Conservation (phyloP, 1,140 invertebrate species). For the Drosophila orosa region DNA sequence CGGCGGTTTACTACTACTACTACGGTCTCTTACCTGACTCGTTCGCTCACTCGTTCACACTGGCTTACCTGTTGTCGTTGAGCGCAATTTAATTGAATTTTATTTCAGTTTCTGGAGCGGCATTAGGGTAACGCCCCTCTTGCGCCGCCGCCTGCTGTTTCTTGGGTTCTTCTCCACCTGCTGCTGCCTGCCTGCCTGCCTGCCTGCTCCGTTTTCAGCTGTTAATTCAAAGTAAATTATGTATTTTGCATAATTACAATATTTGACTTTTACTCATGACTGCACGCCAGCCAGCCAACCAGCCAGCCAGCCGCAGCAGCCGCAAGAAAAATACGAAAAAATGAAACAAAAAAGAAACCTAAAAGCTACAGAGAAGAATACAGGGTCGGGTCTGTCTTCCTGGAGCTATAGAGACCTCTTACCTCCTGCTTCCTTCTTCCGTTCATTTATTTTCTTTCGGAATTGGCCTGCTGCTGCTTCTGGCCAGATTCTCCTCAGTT, state of each 20-base stretch:
- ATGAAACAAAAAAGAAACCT: not conserved
- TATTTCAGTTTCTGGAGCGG: constrained; percentile 71
- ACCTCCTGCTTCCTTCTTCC: constrained; percentile 26
- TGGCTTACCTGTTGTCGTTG: constrained; percentile 36
- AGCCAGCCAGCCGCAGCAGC: constrained; percentile 28
- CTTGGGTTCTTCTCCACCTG: constrained; percentile 18
- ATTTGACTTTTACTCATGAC: constrained; percentile 82
- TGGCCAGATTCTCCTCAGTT: too few relatives aligned
- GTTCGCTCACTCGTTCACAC: not conserved
- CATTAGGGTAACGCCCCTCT: constrained; percentile 72
- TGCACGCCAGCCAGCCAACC: constrained; percentile 57
- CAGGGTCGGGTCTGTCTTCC: constrained; percentile 18
- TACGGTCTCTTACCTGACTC: constrained; percentile 18
- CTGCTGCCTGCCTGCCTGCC: constrained; percentile 3
- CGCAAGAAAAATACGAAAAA: not conserved
- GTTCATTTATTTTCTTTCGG: constrained; percentile 61
- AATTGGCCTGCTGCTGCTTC: constrained; percentile 41
- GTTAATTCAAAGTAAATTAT: constrained; percentile 83
- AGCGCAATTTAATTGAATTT: constrained; percentile 81
- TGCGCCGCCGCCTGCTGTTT: constrained; percentile 26
- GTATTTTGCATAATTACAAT: constrained; percentile 83
- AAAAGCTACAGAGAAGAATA: constrained; percentile 7
- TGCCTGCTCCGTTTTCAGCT: constrained; percentile 61
- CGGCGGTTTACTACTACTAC: too few relatives aligned
- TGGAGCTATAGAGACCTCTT: constrained; percentile 12